A percentile compares a stretch with the other conserved stretches of the same genome.
Conservation (phyloP, 2,888 invertebrate genomes). For the Cephonodes hylas region DNA sequence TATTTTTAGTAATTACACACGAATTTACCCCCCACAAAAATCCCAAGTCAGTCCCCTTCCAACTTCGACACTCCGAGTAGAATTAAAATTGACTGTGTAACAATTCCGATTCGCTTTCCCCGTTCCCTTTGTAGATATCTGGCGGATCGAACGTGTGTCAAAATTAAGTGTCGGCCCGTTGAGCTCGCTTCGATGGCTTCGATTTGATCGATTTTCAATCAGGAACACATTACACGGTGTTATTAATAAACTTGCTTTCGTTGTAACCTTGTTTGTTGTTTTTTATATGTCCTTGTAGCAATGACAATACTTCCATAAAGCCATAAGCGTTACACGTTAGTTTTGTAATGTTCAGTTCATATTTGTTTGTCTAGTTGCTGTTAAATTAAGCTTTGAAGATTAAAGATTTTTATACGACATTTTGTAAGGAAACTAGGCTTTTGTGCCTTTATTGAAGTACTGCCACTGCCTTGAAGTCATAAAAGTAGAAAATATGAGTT, state of each 20-base stretch:
- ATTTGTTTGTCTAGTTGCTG: too few species aligned
- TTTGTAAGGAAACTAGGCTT: too few species aligned
- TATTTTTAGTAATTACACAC: too few species aligned
- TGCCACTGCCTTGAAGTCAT: too few species aligned
- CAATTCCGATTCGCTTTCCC: slow-evolving; percentile 17
- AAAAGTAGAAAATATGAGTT: too few species aligned
- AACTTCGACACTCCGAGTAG: slow-evolving; percentile 11
- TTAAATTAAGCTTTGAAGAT: too few species aligned
- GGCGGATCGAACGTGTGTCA: slow-evolving; percentile 19
- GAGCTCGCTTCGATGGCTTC: not conserved
- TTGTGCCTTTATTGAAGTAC: too few species aligned
- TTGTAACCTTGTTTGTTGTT: not conserved
- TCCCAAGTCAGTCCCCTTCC: not conserved
- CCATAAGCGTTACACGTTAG: too few species aligned
- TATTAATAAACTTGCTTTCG: not conserved
- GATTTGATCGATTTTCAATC: slow-evolving; percentile 24
- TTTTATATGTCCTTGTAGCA: not conserved
- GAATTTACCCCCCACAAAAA: not conserved
- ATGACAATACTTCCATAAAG: too few species aligned
- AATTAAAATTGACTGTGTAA: slow-evolving; percentile 28
- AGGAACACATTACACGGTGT: not conserved
- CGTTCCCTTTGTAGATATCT: slow-evolving; percentile 24
- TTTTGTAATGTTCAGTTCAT: too few species aligned
- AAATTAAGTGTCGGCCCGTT: not conserved
- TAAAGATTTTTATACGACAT: too few species aligned